phyloP scores from a whole-genome alignment of 2,797 vertebrate genomes.

The Myotis findleyi region DNA sequence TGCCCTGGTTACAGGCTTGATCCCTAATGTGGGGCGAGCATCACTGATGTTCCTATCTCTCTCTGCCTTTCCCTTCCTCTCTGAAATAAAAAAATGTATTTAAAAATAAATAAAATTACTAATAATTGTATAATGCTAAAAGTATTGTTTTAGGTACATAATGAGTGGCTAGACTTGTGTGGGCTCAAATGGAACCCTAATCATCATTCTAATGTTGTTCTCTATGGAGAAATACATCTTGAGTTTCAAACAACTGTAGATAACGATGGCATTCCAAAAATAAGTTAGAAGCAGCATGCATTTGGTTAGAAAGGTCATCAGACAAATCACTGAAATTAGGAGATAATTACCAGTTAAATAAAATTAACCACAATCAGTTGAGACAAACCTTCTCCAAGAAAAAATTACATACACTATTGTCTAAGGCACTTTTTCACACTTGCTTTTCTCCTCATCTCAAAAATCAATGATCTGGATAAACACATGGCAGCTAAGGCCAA shows the following conservation, averaged over 20 bases:
- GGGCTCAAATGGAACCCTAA: background rate
- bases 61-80: too few species aligned
- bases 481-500: background rate
- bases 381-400: slow-evolving; percentile 10
- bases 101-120: background rate
- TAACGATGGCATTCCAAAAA: slow-evolving; percentile 26
- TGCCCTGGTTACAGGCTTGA: too few species aligned
- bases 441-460: slow-evolving; percentile 19
- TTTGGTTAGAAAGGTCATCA: slow-evolving; percentile 37
- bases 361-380: background rate
- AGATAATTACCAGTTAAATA: slow-evolving; percentile 32
- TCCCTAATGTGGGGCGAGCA: too few species aligned
- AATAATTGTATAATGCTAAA: background rate
- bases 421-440: background rate
- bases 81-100: too few species aligned
- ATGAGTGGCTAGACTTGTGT: background rate
- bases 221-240: slow-evolving; percentile 18
- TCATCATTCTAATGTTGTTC: background rate
- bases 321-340: slow-evolving; percentile 18
- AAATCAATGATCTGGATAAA: slow-evolving; percentile 43
- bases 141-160: background rate
- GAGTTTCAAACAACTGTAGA: slow-evolving; percentile 23
- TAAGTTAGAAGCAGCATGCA: background rate
- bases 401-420: background rate
- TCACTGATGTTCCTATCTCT: too few species aligned